Conservation (phyloP, 2,888 invertebrate genomes). For the Cotesia congregata region DNA sequence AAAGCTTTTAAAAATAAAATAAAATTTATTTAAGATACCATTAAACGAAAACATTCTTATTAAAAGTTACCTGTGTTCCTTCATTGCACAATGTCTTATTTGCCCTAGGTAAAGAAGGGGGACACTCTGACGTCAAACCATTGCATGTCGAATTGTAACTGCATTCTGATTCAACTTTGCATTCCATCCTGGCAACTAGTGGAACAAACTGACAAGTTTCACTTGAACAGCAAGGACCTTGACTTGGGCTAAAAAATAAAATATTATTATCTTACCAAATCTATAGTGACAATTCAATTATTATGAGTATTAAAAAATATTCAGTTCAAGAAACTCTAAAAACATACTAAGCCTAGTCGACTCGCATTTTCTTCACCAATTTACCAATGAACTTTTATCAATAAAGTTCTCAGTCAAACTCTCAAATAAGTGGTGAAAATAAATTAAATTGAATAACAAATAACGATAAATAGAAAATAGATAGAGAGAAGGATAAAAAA, state of each 20-base stretch:
- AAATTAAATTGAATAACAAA: too few species aligned
- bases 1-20: conserved; percentile 74
- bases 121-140: conserved; percentile 89
- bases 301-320: too few species aligned
- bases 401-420: too few species aligned
- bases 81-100: conserved; percentile 97
- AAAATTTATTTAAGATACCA: not conserved
- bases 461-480: too few species aligned
- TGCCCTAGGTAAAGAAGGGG: conserved; percentile 82
- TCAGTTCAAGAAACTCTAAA: too few species aligned
- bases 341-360: too few species aligned
- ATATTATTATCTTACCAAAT: not conserved
- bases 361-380: too few species aligned
- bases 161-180: conserved; percentile 90
- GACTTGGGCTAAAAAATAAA: conserved; percentile 83
- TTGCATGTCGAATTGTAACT: conserved; percentile 90
- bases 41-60: not conserved
- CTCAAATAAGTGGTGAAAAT: too few species aligned
- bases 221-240: conserved; percentile 95
- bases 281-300: too few species aligned
- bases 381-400: too few species aligned
- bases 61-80: conserved; percentile 77
- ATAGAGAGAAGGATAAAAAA: too few species aligned
- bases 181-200: conserved; percentile 77
- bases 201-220: conserved; percentile 84